These are phyloP conservation scores for Esox masquinongy DNA, from an alignment of 2,797 vertebrate species.

Conservation along the genomic window DNA sequence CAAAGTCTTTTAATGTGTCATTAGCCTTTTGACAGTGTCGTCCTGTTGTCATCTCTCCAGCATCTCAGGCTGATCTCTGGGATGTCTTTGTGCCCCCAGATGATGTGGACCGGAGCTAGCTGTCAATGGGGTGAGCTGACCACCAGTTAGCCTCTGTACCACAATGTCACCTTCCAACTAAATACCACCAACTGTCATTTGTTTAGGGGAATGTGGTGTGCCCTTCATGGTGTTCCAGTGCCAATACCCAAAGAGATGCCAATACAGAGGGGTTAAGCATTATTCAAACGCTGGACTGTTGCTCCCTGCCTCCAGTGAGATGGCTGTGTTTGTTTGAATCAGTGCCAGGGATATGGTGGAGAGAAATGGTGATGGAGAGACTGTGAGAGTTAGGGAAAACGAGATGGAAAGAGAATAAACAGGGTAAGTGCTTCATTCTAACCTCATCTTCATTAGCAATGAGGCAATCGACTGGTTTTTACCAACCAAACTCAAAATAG, in stretches of 20 bases:
- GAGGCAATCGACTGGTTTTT: neutral
- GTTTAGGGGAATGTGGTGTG: constrained; percentile 59
- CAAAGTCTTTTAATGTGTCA: constrained; percentile 21
- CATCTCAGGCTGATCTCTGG: neutral
- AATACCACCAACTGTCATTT: constrained; percentile 47
- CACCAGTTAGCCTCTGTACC: constrained; percentile 47
- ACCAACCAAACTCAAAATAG: neutral
- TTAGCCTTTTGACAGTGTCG: constrained; percentile 20
- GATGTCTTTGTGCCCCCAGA: neutral
- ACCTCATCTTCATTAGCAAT: constrained; percentile 1
- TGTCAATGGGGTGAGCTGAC: constrained; percentile 50
- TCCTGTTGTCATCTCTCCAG: neutral
- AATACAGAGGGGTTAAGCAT: constrained; percentile 36
- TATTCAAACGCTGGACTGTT: constrained; percentile 36
- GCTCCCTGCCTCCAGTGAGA: constrained; percentile 47
- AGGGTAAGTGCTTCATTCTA: neutral
- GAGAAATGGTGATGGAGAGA: neutral
- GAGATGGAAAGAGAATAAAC: neutral
- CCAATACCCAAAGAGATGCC: constrained; percentile 49
- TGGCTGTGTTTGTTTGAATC: constrained; percentile 37
- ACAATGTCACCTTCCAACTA: constrained; percentile 57
- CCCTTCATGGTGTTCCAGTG: constrained; percentile 31
- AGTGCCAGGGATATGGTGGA: constrained; percentile 2
- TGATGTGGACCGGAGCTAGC: constrained; percentile 31
- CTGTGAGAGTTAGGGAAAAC: neutral